phyloP scores from a whole-genome alignment of 2,888 invertebrate species.

The Cosmopolites sordidus region DNA sequence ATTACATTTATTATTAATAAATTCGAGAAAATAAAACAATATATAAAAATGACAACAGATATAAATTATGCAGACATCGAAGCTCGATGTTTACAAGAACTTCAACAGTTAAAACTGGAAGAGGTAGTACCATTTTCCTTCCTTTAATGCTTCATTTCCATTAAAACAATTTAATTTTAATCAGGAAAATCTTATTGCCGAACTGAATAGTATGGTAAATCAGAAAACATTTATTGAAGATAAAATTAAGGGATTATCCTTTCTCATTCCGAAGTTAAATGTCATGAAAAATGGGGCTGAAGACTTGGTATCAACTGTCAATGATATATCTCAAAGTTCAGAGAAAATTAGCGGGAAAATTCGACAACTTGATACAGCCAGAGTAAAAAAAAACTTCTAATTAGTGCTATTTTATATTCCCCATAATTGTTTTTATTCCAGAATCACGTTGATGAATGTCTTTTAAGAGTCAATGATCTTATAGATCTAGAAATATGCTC shows the following conservation, averaged over 20 bases:
- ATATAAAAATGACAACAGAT: background rate
- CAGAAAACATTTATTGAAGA: conserved; percentile 74
- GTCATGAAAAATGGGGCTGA: conserved; percentile 73
- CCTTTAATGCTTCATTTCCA: too few relatives aligned
- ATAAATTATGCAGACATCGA: conserved; percentile 16
- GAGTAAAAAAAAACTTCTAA: conserved; percentile 56
- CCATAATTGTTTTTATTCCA: conserved; percentile 43
- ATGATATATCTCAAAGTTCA: conserved; percentile 81
- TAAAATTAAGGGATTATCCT: conserved; percentile 74
- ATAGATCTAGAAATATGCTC: conserved; percentile 93
- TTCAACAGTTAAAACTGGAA: conserved; percentile 56
- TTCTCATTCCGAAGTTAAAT: conserved; percentile 75
- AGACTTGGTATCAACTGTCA: conserved; percentile 78
- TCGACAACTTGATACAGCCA: conserved; percentile 84
- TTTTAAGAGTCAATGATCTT: conserved; percentile 89
- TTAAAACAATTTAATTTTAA: conserved; percentile 31
- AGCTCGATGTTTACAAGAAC: conserved; percentile 52
- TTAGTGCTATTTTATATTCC: background rate
- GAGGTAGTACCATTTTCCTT: conserved; percentile 47
- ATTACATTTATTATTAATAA: too few relatives aligned
- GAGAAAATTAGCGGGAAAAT: conserved; percentile 96
- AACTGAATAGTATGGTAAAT: conserved; percentile 66
- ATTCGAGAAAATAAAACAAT: background rate
- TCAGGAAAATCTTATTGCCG: conserved; percentile 66
- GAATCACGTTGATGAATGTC: conserved; percentile 90